These are phyloP conservation scores for Phrynocephalus guinanensis DNA, from an alignment of 2,797 vertebrate genomes.

Conservation along the genomic window DNA sequence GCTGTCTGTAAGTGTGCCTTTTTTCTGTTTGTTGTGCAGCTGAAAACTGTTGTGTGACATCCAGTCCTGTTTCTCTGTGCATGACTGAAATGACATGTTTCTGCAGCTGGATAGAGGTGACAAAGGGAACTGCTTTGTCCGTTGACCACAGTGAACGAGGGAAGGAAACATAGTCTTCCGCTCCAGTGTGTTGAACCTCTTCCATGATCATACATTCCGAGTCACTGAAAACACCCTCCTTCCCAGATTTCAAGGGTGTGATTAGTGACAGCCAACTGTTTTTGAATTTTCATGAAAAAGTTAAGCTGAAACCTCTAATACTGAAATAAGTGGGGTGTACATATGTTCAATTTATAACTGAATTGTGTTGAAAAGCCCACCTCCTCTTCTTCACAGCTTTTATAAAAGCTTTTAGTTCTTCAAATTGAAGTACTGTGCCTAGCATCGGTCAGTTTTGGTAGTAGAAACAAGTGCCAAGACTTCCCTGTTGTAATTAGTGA, in stretches of 20 bases:
- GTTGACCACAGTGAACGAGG: background rate
- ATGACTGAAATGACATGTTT: conserved; percentile 46
- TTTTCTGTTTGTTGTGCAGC: conserved; percentile 40
- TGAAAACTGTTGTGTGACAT: conserved; percentile 49
- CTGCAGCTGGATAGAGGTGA: background rate
- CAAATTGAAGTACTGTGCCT: background rate
- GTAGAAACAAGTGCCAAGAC: background rate
- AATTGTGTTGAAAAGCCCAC: background rate
- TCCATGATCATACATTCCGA: conserved; percentile 15
- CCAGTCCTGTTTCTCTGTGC: conserved; percentile 13
- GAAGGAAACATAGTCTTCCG: background rate
- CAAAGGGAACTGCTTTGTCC: background rate
- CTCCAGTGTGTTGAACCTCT: conserved; percentile 15
- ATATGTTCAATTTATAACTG: background rate
- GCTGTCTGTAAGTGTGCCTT: conserved; percentile 51
- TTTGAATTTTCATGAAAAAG: background rate
- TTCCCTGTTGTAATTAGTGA: background rate
- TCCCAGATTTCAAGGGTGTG: background rate
- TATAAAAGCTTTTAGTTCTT: background rate
- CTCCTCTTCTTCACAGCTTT: background rate
- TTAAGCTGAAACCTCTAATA: background rate
- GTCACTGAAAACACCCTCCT: rapidly evolving
- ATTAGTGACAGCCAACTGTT: background rate
- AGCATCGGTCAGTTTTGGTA: background rate
- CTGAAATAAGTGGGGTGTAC: background rate